These are phyloP conservation scores for Aquatica leii DNA, from an alignment of 2,888 invertebrate species.

Conservation along the genomic window DNA sequence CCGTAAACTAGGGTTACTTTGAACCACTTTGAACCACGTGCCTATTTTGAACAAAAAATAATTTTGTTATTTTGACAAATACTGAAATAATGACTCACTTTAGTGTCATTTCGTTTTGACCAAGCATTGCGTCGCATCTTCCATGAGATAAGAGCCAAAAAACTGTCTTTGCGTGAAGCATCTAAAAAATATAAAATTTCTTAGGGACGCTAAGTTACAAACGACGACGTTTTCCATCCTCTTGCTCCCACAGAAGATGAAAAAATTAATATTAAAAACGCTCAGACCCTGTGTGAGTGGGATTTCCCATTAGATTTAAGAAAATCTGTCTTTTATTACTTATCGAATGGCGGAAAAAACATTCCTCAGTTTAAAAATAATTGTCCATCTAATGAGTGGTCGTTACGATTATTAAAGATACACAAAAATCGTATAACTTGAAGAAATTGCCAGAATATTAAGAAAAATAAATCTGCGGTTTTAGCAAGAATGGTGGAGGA, in stretches of 20 bases:
- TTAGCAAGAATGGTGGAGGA: not conserved
- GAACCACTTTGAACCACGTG: too few species aligned
- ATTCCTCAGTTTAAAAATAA: slow-evolving; percentile 12
- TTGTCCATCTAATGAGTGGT: too few species aligned
- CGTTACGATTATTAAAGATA: too few species aligned
- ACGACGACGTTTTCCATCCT: slow-evolving; percentile 15
- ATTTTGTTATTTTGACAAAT: too few species aligned
- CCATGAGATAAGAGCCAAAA: not conserved
- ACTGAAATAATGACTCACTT: too few species aligned
- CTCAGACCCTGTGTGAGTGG: slow-evolving; percentile 14
- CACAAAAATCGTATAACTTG: too few species aligned
- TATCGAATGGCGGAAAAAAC: not conserved
- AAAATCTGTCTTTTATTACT: slow-evolving; percentile 20
- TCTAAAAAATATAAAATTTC: slow-evolving; percentile 20
- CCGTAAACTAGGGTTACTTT: too few species aligned
- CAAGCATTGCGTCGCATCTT: too few species aligned
- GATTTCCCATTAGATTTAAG: slow-evolving; percentile 22
- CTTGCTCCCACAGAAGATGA: slow-evolving; percentile 19
- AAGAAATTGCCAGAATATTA: too few species aligned
- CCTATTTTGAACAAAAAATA: too few species aligned
- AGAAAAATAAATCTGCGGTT: not conserved
- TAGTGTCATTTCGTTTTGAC: too few species aligned
- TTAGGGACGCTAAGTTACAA: slow-evolving; percentile 25
- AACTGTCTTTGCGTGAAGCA: too few species aligned
- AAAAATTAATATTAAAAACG: slow-evolving; percentile 20